Percentiles rank a stretch among this genome's conserved stretches.
Evolutionary conservation across 2,113 vertebrate species (phyloP).

Genomic region (Mesembrinibis cayennensis): DNA sequence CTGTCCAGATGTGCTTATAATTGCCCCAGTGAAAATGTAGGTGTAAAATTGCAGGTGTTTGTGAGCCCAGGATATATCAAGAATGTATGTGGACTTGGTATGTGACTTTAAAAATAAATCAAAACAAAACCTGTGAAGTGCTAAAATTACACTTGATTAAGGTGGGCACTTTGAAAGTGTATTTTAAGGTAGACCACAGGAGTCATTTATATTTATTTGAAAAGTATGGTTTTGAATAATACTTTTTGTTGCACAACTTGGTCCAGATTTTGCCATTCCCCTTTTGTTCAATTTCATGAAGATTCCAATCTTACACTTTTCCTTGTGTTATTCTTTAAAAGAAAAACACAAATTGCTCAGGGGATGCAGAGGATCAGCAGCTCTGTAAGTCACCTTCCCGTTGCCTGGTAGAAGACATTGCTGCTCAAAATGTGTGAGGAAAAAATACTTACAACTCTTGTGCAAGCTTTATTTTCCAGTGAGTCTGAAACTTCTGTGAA

Average conservation of each 20-base stretch:
- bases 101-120: background rate
- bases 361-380: background rate
- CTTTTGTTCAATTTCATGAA: background rate
- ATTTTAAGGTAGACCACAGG: background rate
- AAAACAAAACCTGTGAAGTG: background rate
- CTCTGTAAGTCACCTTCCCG: background rate
- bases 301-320: background rate
- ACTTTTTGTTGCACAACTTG: background rate
- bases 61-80: background rate
- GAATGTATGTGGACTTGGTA: background rate
- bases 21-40: background rate
- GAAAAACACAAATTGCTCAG: background rate
- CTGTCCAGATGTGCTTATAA: background rate
- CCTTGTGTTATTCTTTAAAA: background rate
- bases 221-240: background rate
- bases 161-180: background rate
- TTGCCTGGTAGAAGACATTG: background rate
- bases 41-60: background rate
- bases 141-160: background rate
- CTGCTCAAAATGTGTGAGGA: background rate
- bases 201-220: background rate
- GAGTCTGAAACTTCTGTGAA: background rate
- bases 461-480: background rate
- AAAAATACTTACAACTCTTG: background rate
- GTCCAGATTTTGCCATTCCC: background rate